Evolutionary conservation across 2,888 invertebrate species (phyloP).

Genomic region (Megalurothrips usitatus): DNA sequence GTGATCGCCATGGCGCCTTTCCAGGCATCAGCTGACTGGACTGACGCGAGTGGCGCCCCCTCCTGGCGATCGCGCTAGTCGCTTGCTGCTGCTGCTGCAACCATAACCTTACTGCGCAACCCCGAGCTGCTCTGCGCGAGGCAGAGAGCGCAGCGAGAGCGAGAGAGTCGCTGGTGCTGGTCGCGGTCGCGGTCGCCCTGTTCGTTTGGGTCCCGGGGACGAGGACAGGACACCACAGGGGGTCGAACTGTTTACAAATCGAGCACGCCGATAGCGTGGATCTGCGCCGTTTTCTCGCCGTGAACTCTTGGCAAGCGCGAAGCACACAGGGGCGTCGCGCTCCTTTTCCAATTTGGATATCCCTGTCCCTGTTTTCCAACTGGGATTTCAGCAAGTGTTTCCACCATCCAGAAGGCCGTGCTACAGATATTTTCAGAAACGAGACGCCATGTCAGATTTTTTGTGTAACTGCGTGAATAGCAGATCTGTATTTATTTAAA

Average conservation of each 20-base stretch:
- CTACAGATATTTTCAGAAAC: conserved; percentile 21
- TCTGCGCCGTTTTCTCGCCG: neutral
- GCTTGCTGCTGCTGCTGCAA: neutral
- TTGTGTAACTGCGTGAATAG: conserved; percentile 27
- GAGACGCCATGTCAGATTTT: conserved; percentile 21
- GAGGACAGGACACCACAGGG: conserved; percentile 8
- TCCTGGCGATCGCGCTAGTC: neutral
- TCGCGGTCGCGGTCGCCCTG: neutral
- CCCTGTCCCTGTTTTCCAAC: neutral
- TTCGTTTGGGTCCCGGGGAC: neutral
- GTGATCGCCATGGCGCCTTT: too few species aligned
- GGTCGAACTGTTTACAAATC: neutral
- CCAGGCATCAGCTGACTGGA: neutral
- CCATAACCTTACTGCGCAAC: conserved; percentile 21
- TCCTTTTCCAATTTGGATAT: neutral
- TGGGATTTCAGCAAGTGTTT: conserved; percentile 13
- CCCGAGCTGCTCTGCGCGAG: neutral
- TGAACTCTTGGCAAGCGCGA: neutral
- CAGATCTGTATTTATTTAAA: conserved; percentile 28
- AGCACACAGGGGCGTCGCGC: neutral
- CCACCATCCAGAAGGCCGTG: conserved; percentile 19
- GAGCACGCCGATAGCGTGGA: neutral
- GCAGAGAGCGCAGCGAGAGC: neutral
- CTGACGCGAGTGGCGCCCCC: neutral
- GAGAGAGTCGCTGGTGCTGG: neutral